Evolutionary conservation across 2,113 vertebrate genomes (phyloP), one percentile per base, ranked within the genome.

Genomic region (Eulemur macaco): DNA sequence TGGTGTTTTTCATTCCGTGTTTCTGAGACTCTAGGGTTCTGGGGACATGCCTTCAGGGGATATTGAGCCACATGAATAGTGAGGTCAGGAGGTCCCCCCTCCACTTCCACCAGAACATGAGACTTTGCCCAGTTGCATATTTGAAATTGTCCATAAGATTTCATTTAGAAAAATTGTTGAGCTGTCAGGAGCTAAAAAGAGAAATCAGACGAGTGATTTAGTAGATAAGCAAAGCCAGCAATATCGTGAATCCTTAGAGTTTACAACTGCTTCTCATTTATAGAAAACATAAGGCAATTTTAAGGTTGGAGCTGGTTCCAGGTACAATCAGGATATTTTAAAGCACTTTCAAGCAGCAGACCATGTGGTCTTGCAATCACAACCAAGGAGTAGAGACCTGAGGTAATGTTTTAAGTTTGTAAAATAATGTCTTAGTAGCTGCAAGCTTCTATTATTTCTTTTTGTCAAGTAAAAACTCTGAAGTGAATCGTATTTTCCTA

Each of bases 251-350:
- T 96, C 64, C 76, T 89, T 52, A 11, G 68, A 66, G 77, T 83
- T 95, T 85, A 60, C 83, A 93, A 86, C 56, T 71, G 88, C 50
- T 77, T 92, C 90, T 88, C 86, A 85, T 96, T 94, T 93, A 21
- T 56, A 74, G 86, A 89, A 94, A 92, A 85, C 78, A n/a, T 17
- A 23, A 17, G 66, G 60, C 39, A 42, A 47, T 93, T 96, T 63
- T 91, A 64, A 83, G 83, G 68, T 69, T 42, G 6, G 74, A 83
- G 66, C 77, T 6, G 5, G 45, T 88, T 86, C 83, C 78, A 58
- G 0, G 92, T 92, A 80, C 14, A 80, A 87, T 74, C 63, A 89
- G 42, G 52, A 52, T 74, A 45, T 87, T 82, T 63, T 54, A 77
- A 96, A 86, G 42, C 6, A 69, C 50, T 54, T 73, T 20, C 29